phyloP scores from a whole-genome alignment of 1,140 invertebrate genomes.

The Papilio polyxenes region DNA sequence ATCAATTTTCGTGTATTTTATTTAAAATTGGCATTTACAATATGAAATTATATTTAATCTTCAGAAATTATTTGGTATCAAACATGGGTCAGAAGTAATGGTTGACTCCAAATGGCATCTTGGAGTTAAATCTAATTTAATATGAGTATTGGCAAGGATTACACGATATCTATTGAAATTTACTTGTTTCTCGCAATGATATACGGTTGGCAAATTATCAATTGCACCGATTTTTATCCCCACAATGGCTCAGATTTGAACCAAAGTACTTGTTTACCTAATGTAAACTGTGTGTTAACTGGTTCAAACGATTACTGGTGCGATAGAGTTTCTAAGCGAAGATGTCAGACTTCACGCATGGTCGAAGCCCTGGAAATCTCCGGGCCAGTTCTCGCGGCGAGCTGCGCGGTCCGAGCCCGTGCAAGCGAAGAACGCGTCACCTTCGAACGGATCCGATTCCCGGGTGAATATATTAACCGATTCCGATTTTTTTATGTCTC shows the following conservation, averaged over 20 bases:
- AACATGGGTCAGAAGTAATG: not conserved
- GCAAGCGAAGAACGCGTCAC: slow-evolving; percentile 91
- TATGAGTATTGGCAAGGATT: not conserved
- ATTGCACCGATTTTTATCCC: not conserved
- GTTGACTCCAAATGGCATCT: not conserved
- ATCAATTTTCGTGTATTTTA: not conserved
- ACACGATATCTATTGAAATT: not conserved
- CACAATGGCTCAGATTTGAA: not conserved
- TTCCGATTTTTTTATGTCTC: slow-evolving; percentile 89
- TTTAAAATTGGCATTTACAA: not conserved
- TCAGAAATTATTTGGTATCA: not conserved
- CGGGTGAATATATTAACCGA: slow-evolving; percentile 93
- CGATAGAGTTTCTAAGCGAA: slow-evolving; percentile 35
- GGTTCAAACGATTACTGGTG: not conserved
- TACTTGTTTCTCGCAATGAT: not conserved
- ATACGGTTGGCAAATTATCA: not conserved
- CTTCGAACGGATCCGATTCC: slow-evolving; percentile 89
- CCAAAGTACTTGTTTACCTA: not conserved
- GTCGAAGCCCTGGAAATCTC: slow-evolving; percentile 72
- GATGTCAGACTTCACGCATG: slow-evolving; percentile 58
- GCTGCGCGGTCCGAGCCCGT: slow-evolving; percentile 74
- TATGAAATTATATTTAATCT: not conserved
- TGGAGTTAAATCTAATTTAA: not conserved
- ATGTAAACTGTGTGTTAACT: not conserved
- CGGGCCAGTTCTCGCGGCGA: slow-evolving; percentile 75